Percentiles rank a stretch among this genome's conserved stretches.
phyloP scores from a whole-genome alignment of 2,113 vertebrate genomes.

The Ariopsis seemanni region DNA sequence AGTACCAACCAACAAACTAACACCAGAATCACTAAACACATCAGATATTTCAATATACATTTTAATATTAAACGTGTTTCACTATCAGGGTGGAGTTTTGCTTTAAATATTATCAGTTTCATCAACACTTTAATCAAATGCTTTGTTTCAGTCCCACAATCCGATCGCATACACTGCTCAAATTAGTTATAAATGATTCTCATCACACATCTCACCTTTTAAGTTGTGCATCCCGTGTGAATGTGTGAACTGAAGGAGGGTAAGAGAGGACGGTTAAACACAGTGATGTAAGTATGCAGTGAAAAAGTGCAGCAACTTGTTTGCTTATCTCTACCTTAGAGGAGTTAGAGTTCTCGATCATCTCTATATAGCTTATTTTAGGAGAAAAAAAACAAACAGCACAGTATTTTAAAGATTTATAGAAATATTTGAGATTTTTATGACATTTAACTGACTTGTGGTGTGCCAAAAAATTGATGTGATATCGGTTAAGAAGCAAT shows the following conservation, averaged over 20 bases:
- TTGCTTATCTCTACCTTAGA: conserved; percentile 57
- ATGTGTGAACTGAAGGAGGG: conserved; percentile 40
- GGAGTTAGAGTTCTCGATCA: conserved; percentile 58
- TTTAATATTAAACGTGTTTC: not conserved
- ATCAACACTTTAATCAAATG: not conserved
- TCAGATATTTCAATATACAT: not conserved
- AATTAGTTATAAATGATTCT: not conserved
- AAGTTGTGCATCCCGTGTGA: conserved; percentile 32
- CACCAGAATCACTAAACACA: not conserved
- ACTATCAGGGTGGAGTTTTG: not conserved
- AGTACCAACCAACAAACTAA: not conserved
- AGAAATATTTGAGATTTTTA: conserved; percentile 63
- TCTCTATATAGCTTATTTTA: conserved; percentile 64
- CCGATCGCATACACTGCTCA: not conserved
- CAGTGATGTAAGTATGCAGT: conserved; percentile 47
- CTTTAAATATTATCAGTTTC: not conserved
- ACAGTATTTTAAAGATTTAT: conserved; percentile 69
- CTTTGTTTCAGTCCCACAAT: not conserved
- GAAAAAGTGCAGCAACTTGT: conserved; percentile 44
- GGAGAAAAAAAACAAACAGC: conserved; percentile 50
- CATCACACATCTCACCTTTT: not conserved
- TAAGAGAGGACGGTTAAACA: conserved; percentile 16
- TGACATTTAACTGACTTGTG: conserved; percentile 60
- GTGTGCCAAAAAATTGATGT: conserved; percentile 59
- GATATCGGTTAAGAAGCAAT: conserved; percentile 61